Evolutionary conservation across 2,888 invertebrate genomes (phyloP).

Genomic region (Vanessa cardui): DNA sequence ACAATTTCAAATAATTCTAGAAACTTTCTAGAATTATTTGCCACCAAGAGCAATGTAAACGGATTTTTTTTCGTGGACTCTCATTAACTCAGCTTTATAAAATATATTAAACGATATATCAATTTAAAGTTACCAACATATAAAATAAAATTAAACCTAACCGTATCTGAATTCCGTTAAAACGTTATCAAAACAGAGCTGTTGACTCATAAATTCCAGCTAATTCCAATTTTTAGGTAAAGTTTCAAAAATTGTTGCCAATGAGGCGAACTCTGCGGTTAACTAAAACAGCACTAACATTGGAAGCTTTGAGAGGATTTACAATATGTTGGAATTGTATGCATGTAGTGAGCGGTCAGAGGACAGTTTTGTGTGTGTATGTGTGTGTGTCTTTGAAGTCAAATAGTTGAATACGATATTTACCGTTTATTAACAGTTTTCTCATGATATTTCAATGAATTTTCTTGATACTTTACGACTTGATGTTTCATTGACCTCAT

Average conservation of each 20-base stretch:
- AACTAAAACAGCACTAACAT: neutral
- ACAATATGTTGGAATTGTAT: slow-evolving; percentile 10
- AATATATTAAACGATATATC: no score
- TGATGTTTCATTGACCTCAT: neutral
- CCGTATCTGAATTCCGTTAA: neutral
- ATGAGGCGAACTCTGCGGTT: neutral
- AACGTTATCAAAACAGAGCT: neutral
- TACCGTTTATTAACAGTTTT: slow-evolving; percentile 5
- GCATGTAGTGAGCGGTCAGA: slow-evolving; percentile 2
- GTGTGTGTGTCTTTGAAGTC: no score
- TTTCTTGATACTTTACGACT: neutral
- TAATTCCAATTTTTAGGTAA: neutral
- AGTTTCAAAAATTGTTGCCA: neutral
- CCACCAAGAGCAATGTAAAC: no score
- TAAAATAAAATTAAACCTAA: no score
- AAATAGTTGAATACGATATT: neutral
- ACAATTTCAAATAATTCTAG: no score
- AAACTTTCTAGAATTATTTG: no score
- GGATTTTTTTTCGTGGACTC: no score
- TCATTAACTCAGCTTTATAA: no score
- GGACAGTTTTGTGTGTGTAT: no score
- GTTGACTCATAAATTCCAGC: neutral
- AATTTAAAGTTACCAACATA: no score
- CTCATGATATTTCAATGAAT: no score
- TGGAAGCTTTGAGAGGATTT: neutral